Conservation (phyloP, 2,797 vertebrate species). For the Eurystomus glaucurus region DNA sequence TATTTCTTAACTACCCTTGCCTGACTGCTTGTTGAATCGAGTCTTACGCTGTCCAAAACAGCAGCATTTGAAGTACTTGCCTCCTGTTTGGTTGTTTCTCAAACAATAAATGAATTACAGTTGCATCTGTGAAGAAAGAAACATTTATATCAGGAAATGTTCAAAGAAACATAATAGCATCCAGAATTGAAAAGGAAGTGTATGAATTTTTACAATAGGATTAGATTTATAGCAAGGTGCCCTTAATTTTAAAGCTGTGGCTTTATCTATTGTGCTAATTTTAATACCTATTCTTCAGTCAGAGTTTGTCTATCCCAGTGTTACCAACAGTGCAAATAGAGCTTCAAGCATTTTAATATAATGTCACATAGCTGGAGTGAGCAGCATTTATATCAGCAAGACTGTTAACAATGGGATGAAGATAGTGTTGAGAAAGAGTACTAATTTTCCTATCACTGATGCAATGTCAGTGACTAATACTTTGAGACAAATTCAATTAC, state of each 20-base stretch:
- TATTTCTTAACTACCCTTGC: neutral
- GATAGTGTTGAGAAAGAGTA: neutral
- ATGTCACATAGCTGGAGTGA: neutral
- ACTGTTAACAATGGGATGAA: neutral
- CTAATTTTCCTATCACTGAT: neutral
- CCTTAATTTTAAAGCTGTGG: neutral
- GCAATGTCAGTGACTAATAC: neutral
- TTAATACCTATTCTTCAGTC: neutral
- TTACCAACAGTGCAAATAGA: neutral
- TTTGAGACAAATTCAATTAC: constrained; percentile 3
- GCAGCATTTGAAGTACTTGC: neutral
- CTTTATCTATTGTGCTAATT: neutral
- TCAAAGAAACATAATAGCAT: neutral
- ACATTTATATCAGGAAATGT: neutral
- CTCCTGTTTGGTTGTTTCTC: neutral
- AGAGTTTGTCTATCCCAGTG: neutral
- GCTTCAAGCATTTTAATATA: neutral
- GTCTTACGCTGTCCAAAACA: rapidly evolving
- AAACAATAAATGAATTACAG: neutral
- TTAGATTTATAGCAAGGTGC: neutral
- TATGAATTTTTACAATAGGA: neutral
- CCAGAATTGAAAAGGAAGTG: neutral
- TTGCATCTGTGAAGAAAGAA: neutral
- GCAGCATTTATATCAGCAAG: neutral
- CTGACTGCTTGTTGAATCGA: neutral